A percentile compares a stretch with the other conserved stretches of the same genome.
Evolutionary conservation across 2,888 invertebrate species (phyloP).

Genomic region (Archips xylosteana): DNA sequence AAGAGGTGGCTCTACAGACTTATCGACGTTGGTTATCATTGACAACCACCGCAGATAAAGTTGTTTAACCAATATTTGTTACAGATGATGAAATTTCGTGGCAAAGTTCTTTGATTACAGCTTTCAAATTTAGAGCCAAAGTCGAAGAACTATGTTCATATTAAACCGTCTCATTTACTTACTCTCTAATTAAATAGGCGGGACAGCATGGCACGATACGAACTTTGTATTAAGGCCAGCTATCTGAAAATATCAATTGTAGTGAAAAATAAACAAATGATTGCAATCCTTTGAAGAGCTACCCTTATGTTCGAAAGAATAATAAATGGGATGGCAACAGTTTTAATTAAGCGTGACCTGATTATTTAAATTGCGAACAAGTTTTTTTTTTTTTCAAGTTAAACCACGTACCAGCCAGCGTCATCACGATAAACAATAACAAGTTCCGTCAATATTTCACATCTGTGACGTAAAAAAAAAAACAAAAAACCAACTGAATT

Average conservation of each 20-base stretch:
- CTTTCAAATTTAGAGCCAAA: too few relatives aligned
- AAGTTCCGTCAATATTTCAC: constrained; percentile 18
- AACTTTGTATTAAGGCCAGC: not conserved
- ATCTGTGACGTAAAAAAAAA: not conserved
- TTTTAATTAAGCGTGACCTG: not conserved
- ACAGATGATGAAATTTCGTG: not conserved
- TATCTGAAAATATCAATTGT: not conserved
- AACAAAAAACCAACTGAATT: not conserved
- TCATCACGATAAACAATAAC: constrained; percentile 14
- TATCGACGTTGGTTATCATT: not conserved
- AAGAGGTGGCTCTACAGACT: not conserved
- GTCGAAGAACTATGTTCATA: too few relatives aligned
- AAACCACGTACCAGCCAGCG: constrained; percentile 12
- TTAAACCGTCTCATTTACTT: too few relatives aligned
- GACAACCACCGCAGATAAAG: not conserved
- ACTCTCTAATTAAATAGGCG: too few relatives aligned
- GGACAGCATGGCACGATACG: too few relatives aligned
- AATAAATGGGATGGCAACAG: not conserved
- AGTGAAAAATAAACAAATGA: not conserved
- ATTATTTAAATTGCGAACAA: constrained; percentile 13
- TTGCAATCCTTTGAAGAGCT: not conserved
- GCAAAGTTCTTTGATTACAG: not conserved
- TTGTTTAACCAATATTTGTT: not conserved
- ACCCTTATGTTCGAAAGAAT: not conserved
- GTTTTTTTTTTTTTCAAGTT: constrained; percentile 7